These are phyloP conservation scores for Drosophila sucinea DNA, from an alignment of 1,140 invertebrate genomes.

Conservation along the genomic window DNA sequence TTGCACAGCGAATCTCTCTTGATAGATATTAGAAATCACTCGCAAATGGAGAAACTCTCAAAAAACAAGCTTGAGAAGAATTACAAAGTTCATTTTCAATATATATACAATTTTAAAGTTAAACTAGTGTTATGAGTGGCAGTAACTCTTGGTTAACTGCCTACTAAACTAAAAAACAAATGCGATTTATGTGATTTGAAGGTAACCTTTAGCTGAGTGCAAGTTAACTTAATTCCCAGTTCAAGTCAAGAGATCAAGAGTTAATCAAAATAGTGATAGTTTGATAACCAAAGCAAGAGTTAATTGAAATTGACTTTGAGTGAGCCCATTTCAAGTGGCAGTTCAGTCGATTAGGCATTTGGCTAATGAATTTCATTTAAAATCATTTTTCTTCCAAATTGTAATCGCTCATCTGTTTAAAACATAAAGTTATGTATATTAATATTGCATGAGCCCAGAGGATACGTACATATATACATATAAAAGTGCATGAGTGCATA, in stretches of 20 bases:
- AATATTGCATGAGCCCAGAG: not conserved
- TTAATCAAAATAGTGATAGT: no score
- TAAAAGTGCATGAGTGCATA: slow-evolving; percentile 36
- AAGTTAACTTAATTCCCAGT: no score
- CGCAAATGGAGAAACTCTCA: no score
- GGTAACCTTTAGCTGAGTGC: no score
- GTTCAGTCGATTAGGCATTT: not conserved
- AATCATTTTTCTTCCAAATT: slow-evolving; percentile 1
- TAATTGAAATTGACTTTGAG: not conserved
- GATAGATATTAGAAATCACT: not conserved
- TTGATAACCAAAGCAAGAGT: not conserved
- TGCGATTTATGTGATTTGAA: no score
- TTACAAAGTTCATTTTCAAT: no score
- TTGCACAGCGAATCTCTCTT: not conserved
- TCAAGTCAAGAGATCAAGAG: no score
- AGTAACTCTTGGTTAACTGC: no score
- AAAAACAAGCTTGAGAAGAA: no score
- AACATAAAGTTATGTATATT: not conserved
- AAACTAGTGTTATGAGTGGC: no score
- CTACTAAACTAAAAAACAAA: no score
- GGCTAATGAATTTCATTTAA: not conserved
- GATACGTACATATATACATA: not conserved
- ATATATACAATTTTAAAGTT: no score
- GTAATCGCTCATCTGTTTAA: not conserved
- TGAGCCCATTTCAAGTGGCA: not conserved